Evolutionary conservation across 2,113 vertebrate genomes (phyloP).

Genomic region (Larimichthys crocea): DNA sequence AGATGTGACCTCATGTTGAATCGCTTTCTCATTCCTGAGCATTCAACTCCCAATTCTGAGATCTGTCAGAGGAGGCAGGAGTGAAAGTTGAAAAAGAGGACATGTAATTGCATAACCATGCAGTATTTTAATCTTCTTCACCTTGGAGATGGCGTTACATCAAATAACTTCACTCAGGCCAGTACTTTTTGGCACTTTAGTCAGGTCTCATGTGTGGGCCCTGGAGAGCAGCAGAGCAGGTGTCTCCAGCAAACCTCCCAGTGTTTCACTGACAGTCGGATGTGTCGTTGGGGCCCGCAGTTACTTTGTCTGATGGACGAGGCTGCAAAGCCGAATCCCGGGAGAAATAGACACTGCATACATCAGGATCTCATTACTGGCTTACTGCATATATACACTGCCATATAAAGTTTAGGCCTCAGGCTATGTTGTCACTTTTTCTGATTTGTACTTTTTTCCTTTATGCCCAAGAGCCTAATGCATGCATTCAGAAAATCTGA

Average conservation of each 20-base stretch:
- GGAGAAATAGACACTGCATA: conserved; percentile 39
- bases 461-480: conserved; percentile 24
- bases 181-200: conserved; percentile 25
- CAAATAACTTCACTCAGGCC: conserved; percentile 51
- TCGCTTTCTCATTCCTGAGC: conserved; percentile 31
- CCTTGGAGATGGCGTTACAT: conserved; percentile 56
- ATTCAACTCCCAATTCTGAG: conserved; percentile 50
- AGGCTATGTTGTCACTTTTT: conserved; percentile 67
- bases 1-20: conserved; percentile 43
- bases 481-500: conserved; percentile 52
- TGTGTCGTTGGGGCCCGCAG: conserved; percentile 51
- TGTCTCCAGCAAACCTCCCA: conserved; percentile 65
- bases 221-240: conserved; percentile 49
- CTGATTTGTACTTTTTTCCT: conserved; percentile 62
- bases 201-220: conserved; percentile 28
- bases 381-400: conserved; percentile 57
- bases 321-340: conserved; percentile 13
- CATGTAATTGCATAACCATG: conserved; percentile 56
- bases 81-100: conserved; percentile 50
- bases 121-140: conserved; percentile 49
- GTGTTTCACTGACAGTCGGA: conserved; percentile 50
- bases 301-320: conserved; percentile 38
- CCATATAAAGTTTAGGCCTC: conserved; percentile 57
- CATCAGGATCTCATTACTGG: conserved; percentile 74
- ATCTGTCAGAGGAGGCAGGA: conserved; percentile 48